These are phyloP conservation scores for Channa argus DNA, from an alignment of 2,113 vertebrate species.

Conservation along the genomic window DNA sequence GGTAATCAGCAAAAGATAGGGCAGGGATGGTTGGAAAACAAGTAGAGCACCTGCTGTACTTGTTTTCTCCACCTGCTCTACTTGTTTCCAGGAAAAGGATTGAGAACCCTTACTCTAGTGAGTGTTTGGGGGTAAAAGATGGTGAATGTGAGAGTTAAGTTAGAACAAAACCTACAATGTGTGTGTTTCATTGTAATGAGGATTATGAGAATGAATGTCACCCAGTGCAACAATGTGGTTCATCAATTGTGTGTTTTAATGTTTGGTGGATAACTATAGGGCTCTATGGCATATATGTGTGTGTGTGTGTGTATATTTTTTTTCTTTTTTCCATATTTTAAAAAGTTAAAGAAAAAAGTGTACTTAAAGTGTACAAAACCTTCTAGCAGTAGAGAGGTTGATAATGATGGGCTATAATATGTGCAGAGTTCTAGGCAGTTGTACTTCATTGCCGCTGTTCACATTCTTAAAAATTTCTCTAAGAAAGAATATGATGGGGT, in stretches of 20 bases:
- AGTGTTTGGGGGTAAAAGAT: not conserved
- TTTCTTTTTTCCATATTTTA: not conserved
- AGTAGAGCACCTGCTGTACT: too few species aligned
- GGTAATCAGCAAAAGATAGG: too few species aligned
- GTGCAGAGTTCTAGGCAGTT: slow-evolving; percentile 2
- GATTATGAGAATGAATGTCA: not conserved
- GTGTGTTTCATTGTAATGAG: not conserved
- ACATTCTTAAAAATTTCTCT: slow-evolving; percentile 12
- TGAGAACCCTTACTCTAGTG: not conserved
- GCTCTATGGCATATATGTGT: not conserved
- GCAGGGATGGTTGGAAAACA: too few species aligned
- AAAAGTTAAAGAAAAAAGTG: not conserved
- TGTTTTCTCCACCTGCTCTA: too few species aligned
- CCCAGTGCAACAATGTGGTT: not conserved
- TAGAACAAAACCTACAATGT: not conserved
- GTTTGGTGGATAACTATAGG: not conserved
- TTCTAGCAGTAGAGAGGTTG: not conserved
- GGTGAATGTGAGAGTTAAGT: not conserved
- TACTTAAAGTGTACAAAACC: not conserved
- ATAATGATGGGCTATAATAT: slow-evolving; percentile 34
- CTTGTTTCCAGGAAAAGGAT: too few species aligned
- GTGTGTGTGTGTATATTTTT: too few species aligned
- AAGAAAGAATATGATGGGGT: slow-evolving; percentile 44
- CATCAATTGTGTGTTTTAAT: not conserved
- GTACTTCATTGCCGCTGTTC: slow-evolving; percentile 16